Evolutionary conservation across 2,113 vertebrate genomes (phyloP).

Genomic region (Pleuronectes platessa): DNA sequence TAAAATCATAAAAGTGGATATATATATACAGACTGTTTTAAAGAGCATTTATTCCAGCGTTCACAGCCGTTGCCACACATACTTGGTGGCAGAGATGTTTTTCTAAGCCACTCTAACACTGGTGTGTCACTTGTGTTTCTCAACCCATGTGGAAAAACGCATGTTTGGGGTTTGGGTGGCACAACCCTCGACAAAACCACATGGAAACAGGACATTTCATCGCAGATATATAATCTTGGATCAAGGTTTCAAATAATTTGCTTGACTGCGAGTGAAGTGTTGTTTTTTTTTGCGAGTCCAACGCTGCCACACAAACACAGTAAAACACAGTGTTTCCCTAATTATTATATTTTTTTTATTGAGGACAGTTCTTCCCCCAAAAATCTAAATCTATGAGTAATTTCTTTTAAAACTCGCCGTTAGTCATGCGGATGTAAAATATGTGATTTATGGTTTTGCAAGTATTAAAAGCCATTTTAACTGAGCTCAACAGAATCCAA

Average conservation of each 20-base stretch:
- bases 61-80: slow-evolving; percentile 56
- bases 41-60: slow-evolving; percentile 52
- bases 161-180: slow-evolving; percentile 73
- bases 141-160: slow-evolving; percentile 70
- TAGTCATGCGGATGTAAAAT: slow-evolving; percentile 44
- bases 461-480: slow-evolving; percentile 22
- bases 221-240: slow-evolving; percentile 67
- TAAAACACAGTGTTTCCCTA: slow-evolving; percentile 43
- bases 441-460: slow-evolving; percentile 32
- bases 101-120: slow-evolving; percentile 47
- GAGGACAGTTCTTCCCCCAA: slow-evolving; percentile 46
- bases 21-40: slow-evolving; percentile 28
- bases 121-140: slow-evolving; percentile 68
- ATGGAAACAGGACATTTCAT: slow-evolving; percentile 72
- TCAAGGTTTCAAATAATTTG: slow-evolving; percentile 52
- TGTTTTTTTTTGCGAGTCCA: slow-evolving; percentile 33
- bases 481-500: neutral
- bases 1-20: slow-evolving; percentile 39
- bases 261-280: slow-evolving; percentile 57
- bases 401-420: slow-evolving; percentile 37
- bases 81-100: slow-evolving; percentile 52
- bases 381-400: slow-evolving; percentile 51
- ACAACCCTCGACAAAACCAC: slow-evolving; percentile 72
- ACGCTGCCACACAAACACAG: slow-evolving; percentile 42
- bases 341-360: slow-evolving; percentile 36